phyloP scores from a whole-genome alignment of 1,140 invertebrate genomes.

The Holcopasites calliopsidis region DNA sequence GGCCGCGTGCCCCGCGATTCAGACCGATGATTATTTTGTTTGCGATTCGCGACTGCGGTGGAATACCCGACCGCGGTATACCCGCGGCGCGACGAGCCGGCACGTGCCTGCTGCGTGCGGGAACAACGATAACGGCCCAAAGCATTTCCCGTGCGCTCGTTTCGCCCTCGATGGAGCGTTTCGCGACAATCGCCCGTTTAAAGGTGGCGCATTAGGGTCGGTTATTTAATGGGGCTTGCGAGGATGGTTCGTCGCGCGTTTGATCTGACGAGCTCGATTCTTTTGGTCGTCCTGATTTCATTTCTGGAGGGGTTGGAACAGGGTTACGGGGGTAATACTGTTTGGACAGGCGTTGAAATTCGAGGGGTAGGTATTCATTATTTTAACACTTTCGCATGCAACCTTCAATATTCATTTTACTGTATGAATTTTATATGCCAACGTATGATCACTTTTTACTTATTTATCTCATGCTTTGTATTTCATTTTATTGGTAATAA shows the following conservation, averaged over 20 bases:
- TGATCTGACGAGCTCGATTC: too few species aligned
- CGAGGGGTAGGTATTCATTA: too few species aligned
- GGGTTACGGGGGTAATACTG: not conserved
- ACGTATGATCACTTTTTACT: too few species aligned
- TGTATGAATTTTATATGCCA: too few species aligned
- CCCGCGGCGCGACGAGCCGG: not conserved
- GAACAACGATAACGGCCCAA: conserved; percentile 39
- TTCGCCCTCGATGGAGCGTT: not conserved
- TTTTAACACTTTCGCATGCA: not conserved
- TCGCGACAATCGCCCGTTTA: not conserved
- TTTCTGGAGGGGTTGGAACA: not conserved
- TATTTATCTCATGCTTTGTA: too few species aligned
- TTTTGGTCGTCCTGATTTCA: not conserved
- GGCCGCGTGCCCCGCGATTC: too few species aligned
- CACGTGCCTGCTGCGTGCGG: not conserved
- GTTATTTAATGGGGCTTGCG: not conserved
- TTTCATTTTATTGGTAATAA: too few species aligned
- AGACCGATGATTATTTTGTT: conserved; percentile 2
- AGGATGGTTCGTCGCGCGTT: too few species aligned
- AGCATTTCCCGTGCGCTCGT: not conserved
- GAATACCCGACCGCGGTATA: not conserved
- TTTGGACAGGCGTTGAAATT: not conserved
- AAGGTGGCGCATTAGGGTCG: not conserved
- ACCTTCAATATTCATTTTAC: not conserved
- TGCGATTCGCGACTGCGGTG: not conserved